A percentile compares a stretch with the other conserved stretches of the same genome.
Evolutionary conservation across 2,113 vertebrate species (phyloP).

Genomic region (Podocnemis expansa): DNA sequence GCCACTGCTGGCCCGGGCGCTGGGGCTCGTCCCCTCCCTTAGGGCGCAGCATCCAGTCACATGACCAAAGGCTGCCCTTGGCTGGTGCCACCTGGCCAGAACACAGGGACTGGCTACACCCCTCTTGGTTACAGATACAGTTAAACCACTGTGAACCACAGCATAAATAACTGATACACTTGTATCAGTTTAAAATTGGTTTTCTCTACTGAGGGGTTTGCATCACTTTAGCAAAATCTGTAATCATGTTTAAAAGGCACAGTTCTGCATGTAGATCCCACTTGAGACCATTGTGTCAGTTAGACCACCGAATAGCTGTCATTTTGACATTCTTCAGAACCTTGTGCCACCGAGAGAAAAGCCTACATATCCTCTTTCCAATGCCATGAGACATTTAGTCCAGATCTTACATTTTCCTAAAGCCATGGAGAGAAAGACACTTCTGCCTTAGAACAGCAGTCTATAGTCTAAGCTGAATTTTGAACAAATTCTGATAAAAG

Average conservation of each 20-base stretch:
- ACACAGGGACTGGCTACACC: too few relatives aligned
- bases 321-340: background rate
- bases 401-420: background rate
- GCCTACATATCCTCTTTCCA: too few relatives aligned
- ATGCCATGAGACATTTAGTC: background rate
- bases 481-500: background rate
- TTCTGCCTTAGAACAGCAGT: background rate
- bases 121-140: too few relatives aligned
- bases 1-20: too few relatives aligned
- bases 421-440: background rate
- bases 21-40: too few relatives aligned
- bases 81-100: too few relatives aligned
- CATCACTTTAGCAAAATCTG: rapidly evolving
- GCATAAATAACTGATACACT: background rate
- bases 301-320: background rate
- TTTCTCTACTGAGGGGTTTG: background rate
- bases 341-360: background rate
- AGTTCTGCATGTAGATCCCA: background rate
- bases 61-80: too few relatives aligned
- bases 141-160: background rate
- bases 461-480: background rate
- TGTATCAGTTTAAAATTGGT: background rate
- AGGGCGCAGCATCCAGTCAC: too few relatives aligned
- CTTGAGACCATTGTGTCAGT: background rate
- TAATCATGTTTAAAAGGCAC: background rate